Conservation (phyloP, 2,797 vertebrate genomes). For the Euthynnus affinis region DNA sequence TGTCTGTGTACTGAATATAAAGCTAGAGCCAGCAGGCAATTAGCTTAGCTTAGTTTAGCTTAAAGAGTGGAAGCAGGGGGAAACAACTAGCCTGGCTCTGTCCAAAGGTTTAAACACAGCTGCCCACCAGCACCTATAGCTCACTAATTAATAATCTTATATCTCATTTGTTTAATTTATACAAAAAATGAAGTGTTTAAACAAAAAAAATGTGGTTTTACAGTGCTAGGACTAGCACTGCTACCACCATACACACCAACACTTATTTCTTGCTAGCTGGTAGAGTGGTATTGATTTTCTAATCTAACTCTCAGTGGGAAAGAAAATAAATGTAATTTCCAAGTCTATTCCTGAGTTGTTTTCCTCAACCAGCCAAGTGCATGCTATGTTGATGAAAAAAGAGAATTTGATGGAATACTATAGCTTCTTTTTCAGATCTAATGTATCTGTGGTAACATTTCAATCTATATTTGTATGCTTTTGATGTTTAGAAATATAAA, state of each 20-base stretch:
- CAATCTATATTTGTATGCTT: neutral
- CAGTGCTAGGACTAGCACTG: too few relatives aligned
- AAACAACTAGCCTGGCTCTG: too few relatives aligned
- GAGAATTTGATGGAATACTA: conserved; percentile 3
- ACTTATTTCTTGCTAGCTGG: too few relatives aligned
- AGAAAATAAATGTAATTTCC: neutral
- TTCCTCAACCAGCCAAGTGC: neutral
- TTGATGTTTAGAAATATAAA: conserved; percentile 6
- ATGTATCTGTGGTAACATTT: conserved; percentile 5
- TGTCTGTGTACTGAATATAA: neutral
- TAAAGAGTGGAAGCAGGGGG: too few relatives aligned
- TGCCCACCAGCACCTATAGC: neutral
- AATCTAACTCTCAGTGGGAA: neutral
- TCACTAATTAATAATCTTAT: neutral
- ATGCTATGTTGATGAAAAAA: neutral
- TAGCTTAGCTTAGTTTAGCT: too few relatives aligned
- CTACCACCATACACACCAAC: too few relatives aligned
- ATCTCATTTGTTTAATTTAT: neutral
- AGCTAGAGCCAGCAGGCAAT: too few relatives aligned
- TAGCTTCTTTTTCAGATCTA: neutral
- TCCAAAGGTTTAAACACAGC: too few relatives aligned
- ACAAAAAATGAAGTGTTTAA: too few relatives aligned
- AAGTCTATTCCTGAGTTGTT: neutral
- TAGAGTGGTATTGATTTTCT: neutral
- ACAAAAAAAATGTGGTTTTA: neutral